phyloP scores from a whole-genome alignment of 2,113 vertebrate genomes.

The Epinephelus moara region DNA sequence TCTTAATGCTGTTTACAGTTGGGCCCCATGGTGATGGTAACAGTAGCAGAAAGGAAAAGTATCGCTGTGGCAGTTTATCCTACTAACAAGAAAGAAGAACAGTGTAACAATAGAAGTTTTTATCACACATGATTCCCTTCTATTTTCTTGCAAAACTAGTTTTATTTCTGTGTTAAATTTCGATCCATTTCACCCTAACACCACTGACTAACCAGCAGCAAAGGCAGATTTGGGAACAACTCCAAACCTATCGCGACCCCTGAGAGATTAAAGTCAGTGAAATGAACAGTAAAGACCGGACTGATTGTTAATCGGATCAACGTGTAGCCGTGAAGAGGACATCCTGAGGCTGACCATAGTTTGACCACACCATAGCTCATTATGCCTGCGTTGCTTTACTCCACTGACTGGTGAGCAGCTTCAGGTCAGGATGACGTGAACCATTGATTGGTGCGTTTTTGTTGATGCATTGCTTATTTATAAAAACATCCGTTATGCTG shows the following conservation, averaged over 20 bases:
- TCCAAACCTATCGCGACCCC: background rate
- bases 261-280: slow-evolving; percentile 16
- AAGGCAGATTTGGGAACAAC: slow-evolving; percentile 21
- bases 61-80: background rate
- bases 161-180: background rate
- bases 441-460: slow-evolving; percentile 50
- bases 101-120: background rate
- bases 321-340: slow-evolving; percentile 54
- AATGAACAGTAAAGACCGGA: slow-evolving; percentile 19
- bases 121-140: background rate
- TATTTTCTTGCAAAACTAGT: background rate
- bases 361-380: slow-evolving; percentile 64
- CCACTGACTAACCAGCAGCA: background rate
- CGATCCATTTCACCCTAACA: slow-evolving; percentile 1
- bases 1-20: slow-evolving; percentile 65
- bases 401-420: slow-evolving; percentile 43
- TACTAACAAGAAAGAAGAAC: background rate
- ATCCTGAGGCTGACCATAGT: slow-evolving; percentile 65
- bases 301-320: slow-evolving; percentile 58
- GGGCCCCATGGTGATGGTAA: slow-evolving; percentile 45
- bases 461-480: slow-evolving; percentile 57
- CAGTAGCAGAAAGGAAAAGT: slow-evolving; percentile 4
- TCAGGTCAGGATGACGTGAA: slow-evolving; percentile 67
- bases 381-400: slow-evolving; percentile 53
- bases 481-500: slow-evolving; percentile 52